These are phyloP conservation scores for Mus spretus DNA, from an alignment of 2,797 vertebrate genomes.

Conservation along the genomic window DNA sequence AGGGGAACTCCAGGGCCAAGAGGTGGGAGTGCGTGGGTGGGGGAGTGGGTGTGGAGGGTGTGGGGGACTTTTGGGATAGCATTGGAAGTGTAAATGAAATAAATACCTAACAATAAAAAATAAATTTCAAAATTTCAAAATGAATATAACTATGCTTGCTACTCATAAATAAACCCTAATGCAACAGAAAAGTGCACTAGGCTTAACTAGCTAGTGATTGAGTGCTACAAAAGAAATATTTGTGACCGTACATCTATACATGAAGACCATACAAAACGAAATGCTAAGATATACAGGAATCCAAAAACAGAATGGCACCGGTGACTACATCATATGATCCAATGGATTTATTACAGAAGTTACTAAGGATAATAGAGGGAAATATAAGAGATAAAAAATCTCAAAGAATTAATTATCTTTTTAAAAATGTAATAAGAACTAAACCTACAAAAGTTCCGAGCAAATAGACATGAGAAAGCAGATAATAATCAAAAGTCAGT, in stretches of 20 bases:
- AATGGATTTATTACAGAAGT: neutral
- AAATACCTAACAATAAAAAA: too few relatives aligned
- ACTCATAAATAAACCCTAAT: neutral
- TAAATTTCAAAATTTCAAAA: neutral
- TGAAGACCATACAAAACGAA: neutral
- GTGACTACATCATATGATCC: neutral
- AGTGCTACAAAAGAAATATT: neutral
- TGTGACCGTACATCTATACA: neutral
- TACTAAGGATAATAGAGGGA: neutral
- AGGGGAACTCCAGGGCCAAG: too few relatives aligned
- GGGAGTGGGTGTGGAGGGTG: too few relatives aligned
- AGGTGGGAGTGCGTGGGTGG: too few relatives aligned
- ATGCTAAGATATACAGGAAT: neutral
- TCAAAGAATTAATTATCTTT: neutral
- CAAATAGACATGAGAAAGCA: neutral
- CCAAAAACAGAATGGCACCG: neutral
- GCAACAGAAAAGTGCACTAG: neutral
- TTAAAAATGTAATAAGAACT: neutral
- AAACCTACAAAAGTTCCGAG: neutral
- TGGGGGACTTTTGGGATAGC: too few relatives aligned
- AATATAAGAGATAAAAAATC: neutral
- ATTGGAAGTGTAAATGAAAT: too few relatives aligned
- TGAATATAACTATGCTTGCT: neutral
- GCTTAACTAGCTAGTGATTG: neutral
- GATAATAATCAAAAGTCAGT: neutral